Evolutionary conservation across 2,888 invertebrate species (phyloP).

Genomic region (Nomada ferruginata): DNA sequence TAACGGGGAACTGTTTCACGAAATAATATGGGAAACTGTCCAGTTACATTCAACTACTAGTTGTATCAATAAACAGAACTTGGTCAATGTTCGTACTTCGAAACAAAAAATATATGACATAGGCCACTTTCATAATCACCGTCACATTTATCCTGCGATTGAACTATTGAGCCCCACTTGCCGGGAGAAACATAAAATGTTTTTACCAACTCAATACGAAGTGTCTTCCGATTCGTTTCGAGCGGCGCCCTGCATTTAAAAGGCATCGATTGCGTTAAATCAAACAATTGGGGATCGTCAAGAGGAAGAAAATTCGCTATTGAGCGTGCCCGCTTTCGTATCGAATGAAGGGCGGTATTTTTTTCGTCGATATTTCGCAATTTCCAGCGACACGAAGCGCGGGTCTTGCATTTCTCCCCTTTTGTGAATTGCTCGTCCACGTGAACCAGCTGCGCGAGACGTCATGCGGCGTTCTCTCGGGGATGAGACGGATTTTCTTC

Average conservation of each 20-base stretch:
- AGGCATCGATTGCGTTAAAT: neutral
- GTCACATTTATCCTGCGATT: too few species aligned
- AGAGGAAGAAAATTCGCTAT: neutral
- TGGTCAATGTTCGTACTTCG: too few species aligned
- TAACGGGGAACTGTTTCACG: too few species aligned
- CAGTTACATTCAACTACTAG: too few species aligned
- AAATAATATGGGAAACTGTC: too few species aligned
- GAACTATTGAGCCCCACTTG: too few species aligned
- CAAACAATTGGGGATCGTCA: neutral
- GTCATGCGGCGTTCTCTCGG: conserved; percentile 27
- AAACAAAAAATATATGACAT: too few species aligned
- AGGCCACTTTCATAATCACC: too few species aligned
- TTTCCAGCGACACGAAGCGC: conserved; percentile 25
- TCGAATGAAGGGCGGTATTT: neutral
- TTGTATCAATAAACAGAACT: too few species aligned
- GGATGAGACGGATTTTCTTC: conserved; percentile 48
- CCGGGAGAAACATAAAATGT: too few species aligned
- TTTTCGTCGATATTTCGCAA: conserved; percentile 44
- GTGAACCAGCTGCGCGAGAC: conserved; percentile 45
- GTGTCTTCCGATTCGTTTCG: neutral
- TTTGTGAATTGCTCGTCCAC: conserved; percentile 32
- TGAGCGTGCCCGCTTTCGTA: neutral
- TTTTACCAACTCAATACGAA: neutral
- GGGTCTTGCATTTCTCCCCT: conserved; percentile 26
- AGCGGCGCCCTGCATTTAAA: neutral